Percentiles rank a stretch among this genome's conserved stretches.
Conservation (phyloP, 2,888 invertebrate genomes). For the Synergus umbraculus region DNA sequence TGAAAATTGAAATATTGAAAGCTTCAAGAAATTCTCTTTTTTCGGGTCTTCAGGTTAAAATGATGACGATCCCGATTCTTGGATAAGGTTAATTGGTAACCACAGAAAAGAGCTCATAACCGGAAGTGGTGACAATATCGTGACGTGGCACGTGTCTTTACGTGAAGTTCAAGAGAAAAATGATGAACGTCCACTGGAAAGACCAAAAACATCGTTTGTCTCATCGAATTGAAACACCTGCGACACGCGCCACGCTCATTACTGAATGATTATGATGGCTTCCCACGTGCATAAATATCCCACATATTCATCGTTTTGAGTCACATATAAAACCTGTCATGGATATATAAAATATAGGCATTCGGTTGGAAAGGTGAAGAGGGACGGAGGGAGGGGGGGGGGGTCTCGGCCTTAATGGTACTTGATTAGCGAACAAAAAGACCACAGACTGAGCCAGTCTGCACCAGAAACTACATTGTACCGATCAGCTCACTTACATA, state of each 20-base stretch:
- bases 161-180: constrained; percentile 42
- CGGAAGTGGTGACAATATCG: constrained; percentile 46
- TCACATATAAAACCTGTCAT: constrained; percentile 24
- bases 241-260: constrained; percentile 56
- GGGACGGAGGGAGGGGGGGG: constrained; percentile 40
- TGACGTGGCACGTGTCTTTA: constrained; percentile 53
- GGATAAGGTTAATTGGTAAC: constrained; percentile 19
- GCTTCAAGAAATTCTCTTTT: neutral
- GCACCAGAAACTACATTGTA: constrained; percentile 36
- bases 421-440: constrained; percentile 57
- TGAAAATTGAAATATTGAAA: too few relatives aligned
- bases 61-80: neutral
- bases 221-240: constrained; percentile 57
- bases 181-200: constrained; percentile 52
- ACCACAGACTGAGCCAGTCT: constrained; percentile 32
- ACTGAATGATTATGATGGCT: constrained; percentile 50
- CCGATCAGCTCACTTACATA: constrained; percentile 1
- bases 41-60: neutral
- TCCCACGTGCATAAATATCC: constrained; percentile 43
- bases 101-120: neutral
- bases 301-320: constrained; percentile 13
- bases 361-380: constrained; percentile 50
- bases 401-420: constrained; percentile 49
- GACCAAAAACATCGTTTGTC: constrained; percentile 54
- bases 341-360: constrained; percentile 27